Percentiles rank a stretch among this genome's conserved stretches.
phyloP scores from a whole-genome alignment of 2,113 vertebrate species.

The Lagopus leucura region DNA sequence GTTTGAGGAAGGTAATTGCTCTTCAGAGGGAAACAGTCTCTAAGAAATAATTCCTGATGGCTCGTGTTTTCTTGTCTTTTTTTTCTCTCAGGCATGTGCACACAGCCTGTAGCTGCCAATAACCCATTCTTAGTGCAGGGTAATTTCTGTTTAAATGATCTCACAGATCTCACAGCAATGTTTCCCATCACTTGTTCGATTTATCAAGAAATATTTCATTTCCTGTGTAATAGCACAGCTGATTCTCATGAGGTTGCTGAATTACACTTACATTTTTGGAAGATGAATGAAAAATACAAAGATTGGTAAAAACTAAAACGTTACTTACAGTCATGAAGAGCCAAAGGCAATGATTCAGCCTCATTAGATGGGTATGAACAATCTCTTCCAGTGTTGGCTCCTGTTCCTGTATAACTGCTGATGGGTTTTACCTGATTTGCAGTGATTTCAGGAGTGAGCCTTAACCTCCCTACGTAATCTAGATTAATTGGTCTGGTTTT shows the following conservation, averaged over 20 bases:
- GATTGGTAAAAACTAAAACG: neutral
- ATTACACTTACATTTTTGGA: constrained; percentile 23
- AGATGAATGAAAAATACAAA: constrained; percentile 17
- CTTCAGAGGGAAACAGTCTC: neutral
- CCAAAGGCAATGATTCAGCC: neutral
- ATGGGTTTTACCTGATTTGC: neutral
- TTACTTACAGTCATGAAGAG: neutral
- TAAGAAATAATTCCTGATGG: neutral
- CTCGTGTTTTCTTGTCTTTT: neutral
- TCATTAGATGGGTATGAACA: neutral
- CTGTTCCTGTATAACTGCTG: neutral
- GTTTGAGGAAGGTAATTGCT: neutral
- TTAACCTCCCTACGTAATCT: neutral
- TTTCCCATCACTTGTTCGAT: neutral
- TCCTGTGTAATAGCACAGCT: neutral
- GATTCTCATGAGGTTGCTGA: constrained; percentile 4
- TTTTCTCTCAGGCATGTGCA: neutral
- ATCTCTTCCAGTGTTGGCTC: neutral
- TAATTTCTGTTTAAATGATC: constrained; percentile 18
- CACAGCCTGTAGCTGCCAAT: neutral
- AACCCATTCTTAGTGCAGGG: constrained; percentile 8
- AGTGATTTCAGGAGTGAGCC: neutral
- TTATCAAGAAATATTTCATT: neutral
- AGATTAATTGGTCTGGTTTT: constrained; percentile 8
- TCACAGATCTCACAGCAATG: neutral